Evolutionary conservation across 2,113 vertebrate species (phyloP).

Genomic region (Melanotaenia duboulayi): DNA sequence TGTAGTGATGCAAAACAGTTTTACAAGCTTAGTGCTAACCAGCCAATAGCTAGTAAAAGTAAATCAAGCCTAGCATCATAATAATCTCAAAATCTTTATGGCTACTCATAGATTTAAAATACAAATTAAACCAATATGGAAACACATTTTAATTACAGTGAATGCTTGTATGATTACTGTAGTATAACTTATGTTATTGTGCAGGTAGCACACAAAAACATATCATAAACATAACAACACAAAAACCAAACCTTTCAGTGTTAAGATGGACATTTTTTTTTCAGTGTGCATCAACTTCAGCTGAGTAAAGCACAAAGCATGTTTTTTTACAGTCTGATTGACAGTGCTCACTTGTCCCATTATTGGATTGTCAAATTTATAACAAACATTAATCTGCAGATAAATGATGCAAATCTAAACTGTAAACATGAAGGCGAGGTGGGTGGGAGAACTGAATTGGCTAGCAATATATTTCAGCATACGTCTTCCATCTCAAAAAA

Average conservation of each 20-base stretch:
- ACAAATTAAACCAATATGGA: background rate
- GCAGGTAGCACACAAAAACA: background rate
- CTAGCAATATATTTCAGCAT: conserved; percentile 40
- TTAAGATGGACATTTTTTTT: conserved; percentile 50
- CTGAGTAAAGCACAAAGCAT: conserved; percentile 23
- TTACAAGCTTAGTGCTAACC: too few relatives aligned
- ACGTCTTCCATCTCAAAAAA: conserved; percentile 26
- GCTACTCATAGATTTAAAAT: background rate
- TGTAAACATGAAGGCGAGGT: conserved; percentile 57
- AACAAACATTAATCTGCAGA: conserved; percentile 11
- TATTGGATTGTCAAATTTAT: conserved; percentile 58
- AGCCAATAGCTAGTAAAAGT: too few relatives aligned
- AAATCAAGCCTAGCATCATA: too few relatives aligned
- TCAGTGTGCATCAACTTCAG: conserved; percentile 16
- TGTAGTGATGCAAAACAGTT: too few relatives aligned
- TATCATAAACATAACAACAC: too few relatives aligned
- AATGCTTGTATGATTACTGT: background rate
- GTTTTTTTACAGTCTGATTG: conserved; percentile 47
- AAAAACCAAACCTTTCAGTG: background rate
- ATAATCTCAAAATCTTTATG: too few relatives aligned
- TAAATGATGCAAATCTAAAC: conserved; percentile 42
- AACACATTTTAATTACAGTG: background rate
- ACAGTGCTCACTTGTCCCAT: conserved; percentile 29
- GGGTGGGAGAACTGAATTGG: conserved; percentile 32
- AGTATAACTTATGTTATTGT: background rate